Evolutionary conservation across 2,797 vertebrate genomes (phyloP).

Genomic region (Cirrhinus molitorella): DNA sequence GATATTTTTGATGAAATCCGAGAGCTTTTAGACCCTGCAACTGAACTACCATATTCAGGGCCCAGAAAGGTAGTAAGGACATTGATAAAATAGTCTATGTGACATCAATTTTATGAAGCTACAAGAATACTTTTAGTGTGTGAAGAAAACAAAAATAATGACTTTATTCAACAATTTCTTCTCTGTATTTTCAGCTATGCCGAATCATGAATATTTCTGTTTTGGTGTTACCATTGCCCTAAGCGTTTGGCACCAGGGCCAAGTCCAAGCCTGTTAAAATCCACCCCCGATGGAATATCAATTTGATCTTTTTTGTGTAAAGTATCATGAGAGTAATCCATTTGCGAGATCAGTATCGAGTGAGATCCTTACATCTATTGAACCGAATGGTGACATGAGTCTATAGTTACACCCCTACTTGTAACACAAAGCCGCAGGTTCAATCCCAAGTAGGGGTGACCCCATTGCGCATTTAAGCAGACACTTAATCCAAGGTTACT

Average conservation of each 20-base stretch:
- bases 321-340: background rate
- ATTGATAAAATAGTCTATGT: too few relatives aligned
- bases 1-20: too few relatives aligned
- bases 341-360: background rate
- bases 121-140: too few relatives aligned
- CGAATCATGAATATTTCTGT: background rate
- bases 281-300: background rate
- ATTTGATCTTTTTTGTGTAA: background rate
- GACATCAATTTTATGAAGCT: too few relatives aligned
- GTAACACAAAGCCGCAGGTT: slow-evolving; percentile 24
- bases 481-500: slow-evolving; percentile 16
- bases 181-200: background rate
- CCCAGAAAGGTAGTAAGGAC: too few relatives aligned
- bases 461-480: background rate
- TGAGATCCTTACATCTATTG: background rate
- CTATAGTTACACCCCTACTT: background rate
- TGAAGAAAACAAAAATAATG: too few relatives aligned
- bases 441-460: slow-evolving; percentile 20
- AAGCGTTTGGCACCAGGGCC: background rate
- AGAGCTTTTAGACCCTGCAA: too few relatives aligned
- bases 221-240: background rate
- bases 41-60: too few relatives aligned
- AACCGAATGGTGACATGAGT: background rate
- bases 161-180: too few relatives aligned
- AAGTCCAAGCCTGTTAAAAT: background rate